phyloP scores from a whole-genome alignment of 2,797 vertebrate genomes.

The Pseudomugil tenellus region DNA sequence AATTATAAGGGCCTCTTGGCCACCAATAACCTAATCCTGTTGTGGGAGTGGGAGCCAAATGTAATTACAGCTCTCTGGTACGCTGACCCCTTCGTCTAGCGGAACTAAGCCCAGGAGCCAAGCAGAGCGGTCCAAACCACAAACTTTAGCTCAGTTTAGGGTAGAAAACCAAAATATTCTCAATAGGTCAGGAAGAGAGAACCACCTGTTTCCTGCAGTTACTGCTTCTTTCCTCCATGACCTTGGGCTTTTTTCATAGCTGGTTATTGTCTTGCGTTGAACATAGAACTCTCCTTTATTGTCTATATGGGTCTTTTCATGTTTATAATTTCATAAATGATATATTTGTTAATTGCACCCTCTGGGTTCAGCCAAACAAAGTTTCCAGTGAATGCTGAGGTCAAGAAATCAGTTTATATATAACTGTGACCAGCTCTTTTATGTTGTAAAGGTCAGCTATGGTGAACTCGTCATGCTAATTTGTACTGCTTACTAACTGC shows the following conservation, averaged over 20 bases:
- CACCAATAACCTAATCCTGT: conserved; percentile 80
- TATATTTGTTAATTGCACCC: neutral
- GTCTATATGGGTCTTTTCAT: neutral
- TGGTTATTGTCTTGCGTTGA: neutral
- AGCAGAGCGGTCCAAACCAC: conserved; percentile 40
- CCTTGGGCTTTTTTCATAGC: neutral
- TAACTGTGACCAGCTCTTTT: conserved; percentile 3
- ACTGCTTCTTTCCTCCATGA: conserved; percentile 18
- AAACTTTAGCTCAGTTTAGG: conserved; percentile 40
- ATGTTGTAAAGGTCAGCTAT: conserved; percentile 4
- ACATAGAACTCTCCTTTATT: neutral
- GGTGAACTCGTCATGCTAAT: conserved; percentile 27
- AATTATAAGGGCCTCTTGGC: conserved; percentile 78
- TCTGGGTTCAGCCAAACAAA: neutral
- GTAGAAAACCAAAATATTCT: conserved; percentile 35
- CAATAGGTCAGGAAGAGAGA: conserved; percentile 31
- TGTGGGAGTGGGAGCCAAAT: conserved; percentile 73
- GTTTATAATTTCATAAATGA: neutral
- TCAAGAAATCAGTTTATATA: conserved; percentile 8
- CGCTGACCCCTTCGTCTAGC: conserved; percentile 55
- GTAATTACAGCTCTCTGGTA: conserved; percentile 70
- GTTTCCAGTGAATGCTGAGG: conserved; percentile 1
- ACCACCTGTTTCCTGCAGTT: conserved; percentile 52
- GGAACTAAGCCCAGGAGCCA: conserved; percentile 65
- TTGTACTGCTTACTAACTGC: conserved; percentile 12